A percentile compares a stretch with the other conserved stretches of the same genome.
These are phyloP conservation scores for Glaucidium brasilianum DNA, from an alignment of 2,113 vertebrate species.

Conservation along the genomic window DNA sequence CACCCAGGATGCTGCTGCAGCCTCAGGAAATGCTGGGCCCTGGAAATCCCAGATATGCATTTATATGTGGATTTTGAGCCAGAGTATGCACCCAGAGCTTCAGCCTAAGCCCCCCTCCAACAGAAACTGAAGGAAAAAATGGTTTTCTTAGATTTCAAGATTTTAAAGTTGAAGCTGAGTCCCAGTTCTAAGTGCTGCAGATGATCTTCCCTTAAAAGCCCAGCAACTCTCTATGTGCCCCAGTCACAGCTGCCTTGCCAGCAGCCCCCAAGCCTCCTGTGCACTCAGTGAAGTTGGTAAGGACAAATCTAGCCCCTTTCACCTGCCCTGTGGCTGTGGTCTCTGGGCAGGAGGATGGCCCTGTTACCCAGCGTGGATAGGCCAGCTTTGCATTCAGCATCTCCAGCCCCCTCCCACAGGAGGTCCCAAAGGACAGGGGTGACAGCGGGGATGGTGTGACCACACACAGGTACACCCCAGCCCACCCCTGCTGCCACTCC, in stretches of 20 bases:
- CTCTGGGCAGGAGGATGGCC: not conserved
- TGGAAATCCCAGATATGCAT: not conserved
- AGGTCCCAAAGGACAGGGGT: accelerated
- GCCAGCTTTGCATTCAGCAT: not conserved
- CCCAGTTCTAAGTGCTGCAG: accelerated
- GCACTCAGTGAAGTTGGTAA: not conserved
- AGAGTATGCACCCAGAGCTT: not conserved
- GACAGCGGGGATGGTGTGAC: accelerated
- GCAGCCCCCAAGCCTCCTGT: not conserved
- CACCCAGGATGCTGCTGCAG: not conserved
- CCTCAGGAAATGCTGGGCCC: not conserved
- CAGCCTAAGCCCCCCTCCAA: not conserved
- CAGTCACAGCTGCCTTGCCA: not conserved
- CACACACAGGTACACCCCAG: not conserved
- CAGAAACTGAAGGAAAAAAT: not conserved
- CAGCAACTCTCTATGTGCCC: accelerated
- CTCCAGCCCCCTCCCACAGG: not conserved
- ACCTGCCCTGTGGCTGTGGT: not conserved
- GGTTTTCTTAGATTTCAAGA: not conserved
- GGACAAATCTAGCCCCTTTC: not conserved
- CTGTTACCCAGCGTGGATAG: accelerated
- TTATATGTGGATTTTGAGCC: not conserved
- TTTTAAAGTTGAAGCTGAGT: not conserved
- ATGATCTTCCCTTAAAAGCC: not conserved
- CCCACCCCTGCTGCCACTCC: not conserved